These are phyloP conservation scores for Pseudanteris insignis DNA, from an alignment of 2,888 invertebrate genomes.

Conservation along the genomic window DNA sequence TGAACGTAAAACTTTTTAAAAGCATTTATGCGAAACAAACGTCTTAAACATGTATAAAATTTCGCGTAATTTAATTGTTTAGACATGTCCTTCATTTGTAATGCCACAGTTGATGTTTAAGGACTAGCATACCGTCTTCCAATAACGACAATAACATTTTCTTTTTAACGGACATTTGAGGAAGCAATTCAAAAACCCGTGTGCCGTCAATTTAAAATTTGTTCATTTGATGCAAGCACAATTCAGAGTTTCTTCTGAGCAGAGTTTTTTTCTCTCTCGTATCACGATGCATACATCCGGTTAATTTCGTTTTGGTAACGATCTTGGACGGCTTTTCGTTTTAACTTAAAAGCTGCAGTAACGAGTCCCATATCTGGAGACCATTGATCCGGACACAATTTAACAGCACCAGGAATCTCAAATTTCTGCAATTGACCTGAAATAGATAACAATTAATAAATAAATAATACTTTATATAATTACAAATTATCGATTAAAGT, in stretches of 20 bases:
- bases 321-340: slow-evolving; percentile 95
- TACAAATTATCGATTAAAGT: no score
- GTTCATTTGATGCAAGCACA: background rate
- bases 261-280: slow-evolving; percentile 38
- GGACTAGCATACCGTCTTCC: no score
- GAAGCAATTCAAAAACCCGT: background rate
- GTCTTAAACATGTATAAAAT: no score
- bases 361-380: slow-evolving; percentile 97
- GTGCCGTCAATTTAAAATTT: background rate
- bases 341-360: slow-evolving; percentile 97
- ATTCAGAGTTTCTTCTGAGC: slow-evolving; percentile 17
- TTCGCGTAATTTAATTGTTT: no score
- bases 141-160: slow-evolving; percentile 4
- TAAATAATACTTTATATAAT: background rate
- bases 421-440: slow-evolving; percentile 89
- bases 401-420: slow-evolving; percentile 90
- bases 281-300: slow-evolving; percentile 86
- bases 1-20: no score
- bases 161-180: background rate
- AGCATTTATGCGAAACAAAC: no score
- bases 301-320: slow-evolving; percentile 92
- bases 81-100: no score
- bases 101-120: no score
- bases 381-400: slow-evolving; percentile 92
- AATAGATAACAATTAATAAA: slow-evolving; percentile 2